Evolutionary conservation across 2,113 vertebrate species (phyloP), one percentile per base, ranked within the genome.

Genomic region (Alligator mississippiensis): DNA sequence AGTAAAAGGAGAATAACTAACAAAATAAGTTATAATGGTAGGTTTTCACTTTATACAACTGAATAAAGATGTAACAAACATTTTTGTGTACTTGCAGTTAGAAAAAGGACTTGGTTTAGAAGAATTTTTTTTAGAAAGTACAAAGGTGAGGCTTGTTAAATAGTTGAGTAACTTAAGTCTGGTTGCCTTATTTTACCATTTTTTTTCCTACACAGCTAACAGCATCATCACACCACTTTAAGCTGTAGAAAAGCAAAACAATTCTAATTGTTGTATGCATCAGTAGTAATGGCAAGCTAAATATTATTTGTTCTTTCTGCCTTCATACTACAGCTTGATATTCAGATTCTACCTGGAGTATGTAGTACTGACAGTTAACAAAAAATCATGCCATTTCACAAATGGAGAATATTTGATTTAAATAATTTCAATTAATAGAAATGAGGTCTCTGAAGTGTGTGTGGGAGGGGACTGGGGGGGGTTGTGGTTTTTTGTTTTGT

Each of bases 51-150:
- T 94, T 93, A 89, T 93, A 97, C 93, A 96, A 97, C 95, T 83
- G 93, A 96, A 70, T 82, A 96, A 94, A 93, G 96, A 96, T 87
- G 84, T 18, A 72, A 12, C 38, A 38, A 30, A 72, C 17, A 91
- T 93, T 96, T 96, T 96, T 94, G 96, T 97, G 95, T 95, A 95
- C 96, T 96, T 97, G 95, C 95, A 97, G 64, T 93, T 89, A 87
- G 80, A 90, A 93, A 93, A 93, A 94, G 57, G 55, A 93, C 0
- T 91, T 83, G 54, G 77, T 83, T 93, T 94, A 93, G 70, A 83
- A 94, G 93, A 92, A 75, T 5, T 94, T 18, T 83, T 87, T 81
- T 93, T 81, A 75, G 84, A 92, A 94, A 93, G 81, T 70, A 93
- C 87, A 86, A 55, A 93, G 90, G 82, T 77, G 75, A 93, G 77